A percentile compares a stretch with the other conserved stretches of the same genome.
Evolutionary conservation across 2,888 invertebrate genomes (phyloP).

Genomic region (Ditylenchus weischeri): DNA sequence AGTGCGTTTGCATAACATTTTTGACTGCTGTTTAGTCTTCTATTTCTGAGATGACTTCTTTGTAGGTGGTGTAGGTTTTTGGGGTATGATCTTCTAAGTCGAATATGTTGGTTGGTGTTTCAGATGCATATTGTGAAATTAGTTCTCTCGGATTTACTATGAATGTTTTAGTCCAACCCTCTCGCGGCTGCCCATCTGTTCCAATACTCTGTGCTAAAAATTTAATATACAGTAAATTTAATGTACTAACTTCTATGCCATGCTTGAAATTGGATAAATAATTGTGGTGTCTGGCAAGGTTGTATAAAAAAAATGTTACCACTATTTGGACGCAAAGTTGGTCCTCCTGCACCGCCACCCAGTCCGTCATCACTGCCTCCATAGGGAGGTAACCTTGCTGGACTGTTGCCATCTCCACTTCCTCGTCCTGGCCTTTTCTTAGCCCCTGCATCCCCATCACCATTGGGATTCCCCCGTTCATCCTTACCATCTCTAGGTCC

Average conservation of each 20-base stretch:
- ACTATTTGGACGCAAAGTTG: constrained; percentile 2
- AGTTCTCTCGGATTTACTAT: constrained; percentile 40
- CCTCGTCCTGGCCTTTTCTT: constrained; percentile 9
- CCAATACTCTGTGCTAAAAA: constrained; percentile 23
- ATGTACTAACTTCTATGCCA: not conserved
- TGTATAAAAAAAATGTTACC: not conserved
- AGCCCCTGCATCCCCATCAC: constrained; percentile 13
- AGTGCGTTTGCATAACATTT: not conserved
- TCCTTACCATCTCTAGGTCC: constrained; percentile 9
- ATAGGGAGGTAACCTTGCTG: constrained; percentile 7
- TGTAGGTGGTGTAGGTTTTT: constrained; percentile 35
- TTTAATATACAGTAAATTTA: constrained; percentile 12
- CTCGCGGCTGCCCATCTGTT: constrained; percentile 32
- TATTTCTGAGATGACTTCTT: constrained; percentile 29
- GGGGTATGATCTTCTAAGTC: constrained; percentile 40
- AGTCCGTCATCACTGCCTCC: constrained; percentile 18
- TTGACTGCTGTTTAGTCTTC: not conserved
- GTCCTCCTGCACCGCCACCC: constrained; percentile 4
- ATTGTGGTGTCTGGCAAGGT: too few species aligned
- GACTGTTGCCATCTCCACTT: constrained; percentile 16
- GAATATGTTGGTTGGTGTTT: constrained; percentile 42
- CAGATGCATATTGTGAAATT: constrained; percentile 40
- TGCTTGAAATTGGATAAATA: too few species aligned
- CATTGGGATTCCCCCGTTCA: constrained; percentile 2
- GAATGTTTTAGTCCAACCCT: constrained; percentile 43